Conservation (phyloP, 2,888 invertebrate genomes). For the Lasioglossum calceatum region DNA sequence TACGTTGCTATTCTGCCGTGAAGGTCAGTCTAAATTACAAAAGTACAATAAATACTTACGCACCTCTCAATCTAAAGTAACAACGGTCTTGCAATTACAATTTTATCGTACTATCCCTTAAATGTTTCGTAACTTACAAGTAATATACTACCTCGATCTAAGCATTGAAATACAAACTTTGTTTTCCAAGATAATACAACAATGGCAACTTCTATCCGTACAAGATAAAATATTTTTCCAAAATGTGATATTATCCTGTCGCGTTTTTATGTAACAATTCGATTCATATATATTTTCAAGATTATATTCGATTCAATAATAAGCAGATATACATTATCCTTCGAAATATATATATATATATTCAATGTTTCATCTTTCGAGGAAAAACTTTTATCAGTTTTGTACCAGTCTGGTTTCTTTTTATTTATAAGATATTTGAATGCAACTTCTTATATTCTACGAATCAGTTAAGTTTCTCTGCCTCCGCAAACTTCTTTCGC, state of each 20-base stretch:
- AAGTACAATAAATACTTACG: constrained; percentile 57
- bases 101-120: constrained; percentile 34
- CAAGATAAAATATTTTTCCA: constrained; percentile 6
- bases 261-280: constrained; percentile 10
- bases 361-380: constrained; percentile 17
- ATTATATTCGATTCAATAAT: constrained; percentile 3
- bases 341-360: not conserved
- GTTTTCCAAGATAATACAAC: constrained; percentile 21
- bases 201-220: constrained; percentile 20
- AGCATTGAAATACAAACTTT: constrained; percentile 18
- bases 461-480: constrained; percentile 28
- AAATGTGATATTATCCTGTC: not conserved
- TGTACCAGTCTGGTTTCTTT: constrained; percentile 34
- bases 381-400: constrained; percentile 28
- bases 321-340: constrained; percentile 2
- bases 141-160: constrained; percentile 38
- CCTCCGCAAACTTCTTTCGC: constrained; percentile 11
- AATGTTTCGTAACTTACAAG: constrained; percentile 19
- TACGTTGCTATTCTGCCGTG: constrained; percentile 6
- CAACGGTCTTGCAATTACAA: constrained; percentile 33
- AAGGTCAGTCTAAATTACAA: constrained; percentile 39
- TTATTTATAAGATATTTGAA: constrained; percentile 21
- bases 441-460: constrained; percentile 27
- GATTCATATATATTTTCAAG: constrained; percentile 2
- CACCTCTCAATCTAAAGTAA: constrained; percentile 41